Evolutionary conservation across 2,888 invertebrate species (phyloP).

Genomic region (Agriopis aurantiaria): DNA sequence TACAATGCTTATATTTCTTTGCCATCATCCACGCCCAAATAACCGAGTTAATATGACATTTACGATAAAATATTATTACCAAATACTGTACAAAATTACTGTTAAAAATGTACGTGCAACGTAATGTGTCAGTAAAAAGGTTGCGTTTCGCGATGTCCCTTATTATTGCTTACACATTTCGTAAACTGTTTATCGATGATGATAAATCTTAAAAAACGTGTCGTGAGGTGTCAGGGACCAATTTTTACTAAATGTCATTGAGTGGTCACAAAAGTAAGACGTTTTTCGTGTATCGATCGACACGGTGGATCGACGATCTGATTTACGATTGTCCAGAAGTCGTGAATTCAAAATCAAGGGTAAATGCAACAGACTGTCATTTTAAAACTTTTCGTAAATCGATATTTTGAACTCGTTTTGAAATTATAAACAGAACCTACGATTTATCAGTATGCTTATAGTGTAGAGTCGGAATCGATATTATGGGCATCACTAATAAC

Average conservation of each 20-base stretch:
- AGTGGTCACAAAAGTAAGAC: not conserved
- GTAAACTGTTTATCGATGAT: slow-evolving; percentile 13
- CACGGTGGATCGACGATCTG: not conserved
- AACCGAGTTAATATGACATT: not conserved
- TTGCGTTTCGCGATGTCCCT: slow-evolving; percentile 13
- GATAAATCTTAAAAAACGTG: slow-evolving; percentile 12
- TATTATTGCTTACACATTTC: slow-evolving; percentile 13
- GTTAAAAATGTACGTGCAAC: not conserved
- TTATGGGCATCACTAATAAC: no score
- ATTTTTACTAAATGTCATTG: slow-evolving; percentile 14
- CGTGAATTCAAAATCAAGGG: not conserved
- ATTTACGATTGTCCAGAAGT: not conserved
- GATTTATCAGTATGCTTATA: no score
- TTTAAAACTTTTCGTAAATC: no score
- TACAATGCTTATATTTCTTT: not conserved
- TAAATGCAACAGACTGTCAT: no score
- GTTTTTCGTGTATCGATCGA: not conserved
- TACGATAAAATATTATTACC: not conserved
- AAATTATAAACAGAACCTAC: no score
- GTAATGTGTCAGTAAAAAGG: slow-evolving; percentile 11
- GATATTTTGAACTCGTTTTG: no score
- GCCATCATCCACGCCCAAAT: slow-evolving; percentile 4
- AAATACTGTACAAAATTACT: not conserved
- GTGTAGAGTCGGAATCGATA: no score
- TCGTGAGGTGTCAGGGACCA: slow-evolving; percentile 11